phyloP scores from a whole-genome alignment of 2,797 vertebrate species.

The Chaetodon trifasciatus region DNA sequence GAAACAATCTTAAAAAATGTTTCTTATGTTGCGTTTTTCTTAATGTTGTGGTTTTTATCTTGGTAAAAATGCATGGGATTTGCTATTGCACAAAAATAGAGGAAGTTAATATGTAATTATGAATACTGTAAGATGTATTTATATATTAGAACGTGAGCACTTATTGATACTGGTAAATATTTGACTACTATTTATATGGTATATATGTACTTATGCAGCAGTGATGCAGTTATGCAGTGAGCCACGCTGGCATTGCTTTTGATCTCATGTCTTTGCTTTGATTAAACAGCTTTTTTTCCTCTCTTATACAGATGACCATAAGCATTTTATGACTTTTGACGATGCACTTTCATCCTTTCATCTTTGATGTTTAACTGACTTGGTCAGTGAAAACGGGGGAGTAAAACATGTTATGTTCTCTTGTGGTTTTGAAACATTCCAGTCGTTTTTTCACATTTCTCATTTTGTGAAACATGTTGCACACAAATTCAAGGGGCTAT shows the following conservation, averaged over 20 bases:
- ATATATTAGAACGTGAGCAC: conserved; percentile 92
- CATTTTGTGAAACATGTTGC: conserved; percentile 69
- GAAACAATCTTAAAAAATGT: conserved; percentile 92
- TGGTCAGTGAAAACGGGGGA: conserved; percentile 48
- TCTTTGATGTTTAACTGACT: conserved; percentile 68
- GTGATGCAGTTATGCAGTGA: conserved; percentile 84
- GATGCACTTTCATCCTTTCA: conserved; percentile 83
- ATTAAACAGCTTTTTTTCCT: conserved; percentile 60
- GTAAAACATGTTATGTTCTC: conserved; percentile 61
- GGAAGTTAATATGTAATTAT: conserved; percentile 89
- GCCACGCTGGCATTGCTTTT: conserved; percentile 78
- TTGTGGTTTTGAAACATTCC: conserved; percentile 83
- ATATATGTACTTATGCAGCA: conserved; percentile 86
- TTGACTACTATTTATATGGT: conserved; percentile 87
- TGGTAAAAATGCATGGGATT: conserved; percentile 97
- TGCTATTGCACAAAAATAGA: conserved; percentile 97
- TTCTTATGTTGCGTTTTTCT: conserved; percentile 97
- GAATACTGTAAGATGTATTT: conserved; percentile 98
- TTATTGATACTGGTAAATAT: conserved; percentile 87
- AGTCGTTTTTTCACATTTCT: conserved; percentile 69
- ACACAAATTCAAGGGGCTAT: conserved; percentile 78
- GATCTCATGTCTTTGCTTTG: conserved; percentile 75
- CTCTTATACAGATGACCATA: conserved; percentile 71
- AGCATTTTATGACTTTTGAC: conserved; percentile 73
- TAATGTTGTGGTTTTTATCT: conserved; percentile 96